Conservation (phyloP, 2,797 vertebrate species). For the Pyrrhura leucotis region DNA sequence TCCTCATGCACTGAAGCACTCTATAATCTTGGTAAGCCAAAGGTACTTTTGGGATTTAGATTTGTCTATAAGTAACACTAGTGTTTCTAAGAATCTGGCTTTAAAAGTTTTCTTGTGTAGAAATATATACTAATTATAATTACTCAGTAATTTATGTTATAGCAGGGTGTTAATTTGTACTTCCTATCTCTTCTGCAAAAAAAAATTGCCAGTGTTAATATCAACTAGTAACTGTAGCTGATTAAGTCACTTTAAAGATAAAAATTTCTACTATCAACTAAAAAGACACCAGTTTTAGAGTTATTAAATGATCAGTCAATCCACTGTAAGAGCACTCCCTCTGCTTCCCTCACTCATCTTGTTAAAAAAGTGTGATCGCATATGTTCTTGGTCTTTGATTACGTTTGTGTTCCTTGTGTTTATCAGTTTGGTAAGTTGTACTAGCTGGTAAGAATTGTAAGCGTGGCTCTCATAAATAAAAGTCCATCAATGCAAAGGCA, state of each 20-base stretch:
- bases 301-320: background rate
- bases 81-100: background rate
- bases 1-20: slow-evolving; percentile 96
- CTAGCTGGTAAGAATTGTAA: background rate
- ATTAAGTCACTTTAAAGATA: background rate
- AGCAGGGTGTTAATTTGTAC: background rate
- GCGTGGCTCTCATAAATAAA: background rate
- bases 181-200: background rate
- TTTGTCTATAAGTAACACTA: background rate
- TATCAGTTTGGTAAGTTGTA: background rate
- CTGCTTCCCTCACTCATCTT: background rate
- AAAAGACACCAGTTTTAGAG: background rate
- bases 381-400: background rate
- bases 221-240: background rate
- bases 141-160: background rate
- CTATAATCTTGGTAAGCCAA: slow-evolving; percentile 90
- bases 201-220: background rate
- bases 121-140: background rate
- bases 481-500: background rate
- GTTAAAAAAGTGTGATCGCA: background rate
- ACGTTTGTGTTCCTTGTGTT: background rate
- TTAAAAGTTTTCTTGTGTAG: background rate
- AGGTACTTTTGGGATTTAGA: background rate
- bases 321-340: background rate
- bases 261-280: background rate